Evolutionary conservation across 2,888 invertebrate species (phyloP).

Genomic region (Invenusta paracnida): DNA sequence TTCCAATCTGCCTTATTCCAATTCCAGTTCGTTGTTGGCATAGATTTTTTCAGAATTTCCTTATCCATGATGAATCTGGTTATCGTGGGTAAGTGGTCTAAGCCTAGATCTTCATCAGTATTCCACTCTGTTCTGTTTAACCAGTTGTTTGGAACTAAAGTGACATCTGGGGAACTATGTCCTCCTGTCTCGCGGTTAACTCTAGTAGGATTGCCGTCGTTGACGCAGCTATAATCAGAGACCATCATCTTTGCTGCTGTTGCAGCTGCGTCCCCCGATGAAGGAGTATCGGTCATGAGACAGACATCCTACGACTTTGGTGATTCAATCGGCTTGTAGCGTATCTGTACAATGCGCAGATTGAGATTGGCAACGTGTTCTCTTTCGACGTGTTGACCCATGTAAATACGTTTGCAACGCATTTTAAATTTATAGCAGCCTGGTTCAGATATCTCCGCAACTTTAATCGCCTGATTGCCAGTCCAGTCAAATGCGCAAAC

Average conservation of each 20-base stretch:
- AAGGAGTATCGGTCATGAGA: too few relatives aligned
- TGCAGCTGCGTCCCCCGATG: too few relatives aligned
- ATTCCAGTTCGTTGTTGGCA: neutral
- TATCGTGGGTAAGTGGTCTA: neutral
- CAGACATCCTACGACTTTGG: too few relatives aligned
- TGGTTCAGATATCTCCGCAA: too few relatives aligned
- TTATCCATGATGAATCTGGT: neutral
- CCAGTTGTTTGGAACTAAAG: neutral
- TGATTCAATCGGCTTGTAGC: too few relatives aligned
- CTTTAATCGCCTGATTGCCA: too few relatives aligned
- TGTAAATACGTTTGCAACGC: too few relatives aligned
- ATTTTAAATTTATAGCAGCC: too few relatives aligned
- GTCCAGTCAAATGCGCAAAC: too few relatives aligned
- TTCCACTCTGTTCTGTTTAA: neutral
- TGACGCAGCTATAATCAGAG: neutral
- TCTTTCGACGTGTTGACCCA: too few relatives aligned
- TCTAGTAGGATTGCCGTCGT: neutral
- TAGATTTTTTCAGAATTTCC: neutral
- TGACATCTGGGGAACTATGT: neutral
- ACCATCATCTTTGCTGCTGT: neutral
- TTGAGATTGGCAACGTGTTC: too few relatives aligned
- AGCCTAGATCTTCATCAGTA: neutral
- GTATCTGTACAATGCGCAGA: too few relatives aligned
- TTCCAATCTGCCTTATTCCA: neutral
- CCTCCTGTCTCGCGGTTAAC: neutral